Evolutionary conservation across 2,113 vertebrate genomes (phyloP), one percentile per base, ranked within the genome.

Genomic region (Upupa epops): DNA sequence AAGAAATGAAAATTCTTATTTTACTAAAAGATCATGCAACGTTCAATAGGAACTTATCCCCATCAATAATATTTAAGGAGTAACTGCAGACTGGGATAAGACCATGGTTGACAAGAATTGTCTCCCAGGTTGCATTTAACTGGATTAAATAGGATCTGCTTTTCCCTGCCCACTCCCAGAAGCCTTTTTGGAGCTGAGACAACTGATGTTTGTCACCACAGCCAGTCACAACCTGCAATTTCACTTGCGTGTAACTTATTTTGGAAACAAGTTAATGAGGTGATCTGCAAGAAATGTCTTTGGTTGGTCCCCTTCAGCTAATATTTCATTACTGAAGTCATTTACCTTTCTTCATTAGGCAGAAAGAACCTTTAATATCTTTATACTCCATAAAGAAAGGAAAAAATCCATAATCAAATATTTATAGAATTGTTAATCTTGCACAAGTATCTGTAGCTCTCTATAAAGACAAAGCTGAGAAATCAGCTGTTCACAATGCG

Each of bases 161-260:
- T 95, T 63, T 89, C 89, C 95, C 91, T 91, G 81, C 19, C 85
- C 78, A 82, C 70, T 98, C 97, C 97, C 97, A 75, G 83, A 95
- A 96, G 97, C 94, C 96, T 97, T 97, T 97, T 97, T 96, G 91
- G 96, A 96, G 95, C 74, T 95, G 87, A 94, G 95, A 94, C 87
- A 98, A 95, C 98, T 98, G 98, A 98, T 98, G 98, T 98, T 96
- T 96, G 94, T 96, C 97, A 98, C 96, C 96, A 90, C 92, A 88
- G 89, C 73, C 93, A 91, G 95, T 97, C 97, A 96, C 61, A 52
- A 94, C 94, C 91, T 76, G 89, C 58, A 60, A 64, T 96, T 97
- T 93, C 55, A 86, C 81, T 92, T 90, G 91, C 59, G 46, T 93
- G 89, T n/a, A 96, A 78, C 88, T 63, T 79, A 90, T 95, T 96